Evolutionary conservation across 2,888 invertebrate species (phyloP).

Genomic region (Athripsodes cinereus): DNA sequence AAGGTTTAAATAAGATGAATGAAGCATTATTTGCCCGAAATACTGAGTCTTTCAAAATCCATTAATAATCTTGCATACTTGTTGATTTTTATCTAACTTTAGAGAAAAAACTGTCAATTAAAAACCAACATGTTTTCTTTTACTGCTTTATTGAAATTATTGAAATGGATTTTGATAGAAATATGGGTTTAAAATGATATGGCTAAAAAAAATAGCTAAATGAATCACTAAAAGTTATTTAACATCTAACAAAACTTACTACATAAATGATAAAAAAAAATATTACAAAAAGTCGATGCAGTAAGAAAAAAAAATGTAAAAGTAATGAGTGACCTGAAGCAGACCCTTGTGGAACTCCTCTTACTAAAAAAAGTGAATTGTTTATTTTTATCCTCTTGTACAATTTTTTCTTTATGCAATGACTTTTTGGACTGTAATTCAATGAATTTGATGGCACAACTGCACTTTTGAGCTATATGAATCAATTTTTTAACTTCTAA

Average conservation of each 20-base stretch:
- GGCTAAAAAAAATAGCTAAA: conserved; percentile 1
- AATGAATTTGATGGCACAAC: no score
- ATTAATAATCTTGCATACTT: not conserved
- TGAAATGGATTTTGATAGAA: not conserved
- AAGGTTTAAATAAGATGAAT: conserved; percentile 36
- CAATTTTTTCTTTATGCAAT: no score
- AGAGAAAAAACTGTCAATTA: not conserved
- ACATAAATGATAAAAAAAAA: not conserved
- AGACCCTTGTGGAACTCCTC: no score
- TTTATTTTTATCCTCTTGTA: no score
- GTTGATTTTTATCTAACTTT: no score
- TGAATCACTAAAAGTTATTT: not conserved
- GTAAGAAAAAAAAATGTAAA: no score
- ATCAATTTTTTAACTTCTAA: no score
- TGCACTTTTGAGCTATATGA: no score
- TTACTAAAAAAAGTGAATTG: no score
- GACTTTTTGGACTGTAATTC: no score
- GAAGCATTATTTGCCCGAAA: conserved; percentile 31
- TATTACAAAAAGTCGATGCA: not conserved
- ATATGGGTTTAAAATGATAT: not conserved
- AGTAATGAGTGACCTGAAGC: no score
- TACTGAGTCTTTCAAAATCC: not conserved
- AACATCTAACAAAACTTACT: not conserved
- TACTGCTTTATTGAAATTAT: not conserved
- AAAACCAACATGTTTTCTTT: not conserved